Conservation (phyloP, 2,113 vertebrate genomes). For the Pithys albifrons region DNA sequence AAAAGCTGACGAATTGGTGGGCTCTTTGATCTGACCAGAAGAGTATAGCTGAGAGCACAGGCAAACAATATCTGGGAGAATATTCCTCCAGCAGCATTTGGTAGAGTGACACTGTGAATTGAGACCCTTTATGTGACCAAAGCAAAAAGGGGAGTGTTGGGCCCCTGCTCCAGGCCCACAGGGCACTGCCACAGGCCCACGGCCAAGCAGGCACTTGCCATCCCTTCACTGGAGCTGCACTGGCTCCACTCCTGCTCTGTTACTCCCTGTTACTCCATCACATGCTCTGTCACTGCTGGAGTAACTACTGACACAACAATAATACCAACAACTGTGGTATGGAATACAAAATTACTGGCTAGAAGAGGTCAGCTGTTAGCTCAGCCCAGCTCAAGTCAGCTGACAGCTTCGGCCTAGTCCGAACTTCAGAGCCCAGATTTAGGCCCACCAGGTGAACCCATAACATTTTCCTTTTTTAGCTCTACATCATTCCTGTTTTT, state of each 20-base stretch:
- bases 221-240: background rate
- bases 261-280: background rate
- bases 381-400: too few species aligned
- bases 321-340: background rate
- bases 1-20: background rate
- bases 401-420: too few species aligned
- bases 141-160: background rate
- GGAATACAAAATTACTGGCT: too few species aligned
- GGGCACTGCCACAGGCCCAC: fast-evolving
- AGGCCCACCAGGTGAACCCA: too few species aligned
- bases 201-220: background rate
- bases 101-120: background rate
- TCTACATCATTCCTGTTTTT: fast-evolving
- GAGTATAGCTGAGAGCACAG: too few species aligned
- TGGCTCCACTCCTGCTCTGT: background rate
- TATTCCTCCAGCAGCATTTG: background rate
- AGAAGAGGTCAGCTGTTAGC: too few species aligned
- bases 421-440: too few species aligned
- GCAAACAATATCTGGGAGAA: background rate
- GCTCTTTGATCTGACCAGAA: background rate
- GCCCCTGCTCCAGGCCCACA: background rate
- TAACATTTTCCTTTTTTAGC: background rate
- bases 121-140: background rate
- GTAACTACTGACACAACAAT: background rate
- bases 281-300: background rate